Conservation (phyloP, 2,797 vertebrate genomes). For the Petrocephalus schoutedeni region DNA sequence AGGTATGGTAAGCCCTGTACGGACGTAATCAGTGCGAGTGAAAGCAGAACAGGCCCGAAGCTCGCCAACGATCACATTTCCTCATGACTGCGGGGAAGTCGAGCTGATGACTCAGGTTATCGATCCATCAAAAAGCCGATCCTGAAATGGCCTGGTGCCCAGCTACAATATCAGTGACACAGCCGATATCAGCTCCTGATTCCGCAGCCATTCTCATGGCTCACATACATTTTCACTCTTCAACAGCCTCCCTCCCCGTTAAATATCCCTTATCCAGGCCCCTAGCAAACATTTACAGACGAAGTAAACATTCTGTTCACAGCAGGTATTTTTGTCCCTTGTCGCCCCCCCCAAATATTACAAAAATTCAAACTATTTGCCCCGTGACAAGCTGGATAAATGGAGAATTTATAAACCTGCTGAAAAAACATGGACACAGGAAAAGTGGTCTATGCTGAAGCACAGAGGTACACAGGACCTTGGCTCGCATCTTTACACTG, state of each 20-base stretch:
- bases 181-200: neutral
- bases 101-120: neutral
- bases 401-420: too few relatives aligned
- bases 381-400: neutral
- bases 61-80: neutral
- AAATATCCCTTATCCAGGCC: neutral
- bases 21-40: neutral
- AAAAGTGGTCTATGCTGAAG: neutral
- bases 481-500: neutral
- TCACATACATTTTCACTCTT: neutral
- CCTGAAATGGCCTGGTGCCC: neutral
- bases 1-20: neutral
- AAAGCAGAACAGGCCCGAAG: neutral
- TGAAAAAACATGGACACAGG: neutral
- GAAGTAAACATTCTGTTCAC: neutral
- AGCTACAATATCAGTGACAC: neutral
- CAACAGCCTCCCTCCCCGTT: neutral
- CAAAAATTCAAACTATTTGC: neutral
- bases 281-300: neutral
- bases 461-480: neutral
- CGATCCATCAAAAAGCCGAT: neutral
- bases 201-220: neutral
- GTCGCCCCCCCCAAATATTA: neutral
- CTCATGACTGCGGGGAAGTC: neutral
- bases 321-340: neutral